phyloP scores from a whole-genome alignment of 2,113 vertebrate species.

The Diglossa brunneiventris region DNA sequence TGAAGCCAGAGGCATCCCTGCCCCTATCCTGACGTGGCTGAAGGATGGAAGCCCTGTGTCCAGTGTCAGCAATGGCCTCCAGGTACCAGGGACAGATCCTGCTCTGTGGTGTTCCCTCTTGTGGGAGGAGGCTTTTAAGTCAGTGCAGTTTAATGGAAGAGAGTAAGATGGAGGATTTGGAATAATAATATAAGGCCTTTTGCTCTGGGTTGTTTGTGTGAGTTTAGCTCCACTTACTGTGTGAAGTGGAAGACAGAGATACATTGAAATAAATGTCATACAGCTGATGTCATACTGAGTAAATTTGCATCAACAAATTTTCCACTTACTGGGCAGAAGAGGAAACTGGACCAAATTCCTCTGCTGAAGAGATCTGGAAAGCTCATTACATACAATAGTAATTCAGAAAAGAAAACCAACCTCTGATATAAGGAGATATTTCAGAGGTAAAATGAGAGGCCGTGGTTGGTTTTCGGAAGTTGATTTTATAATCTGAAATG shows the following conservation, averaged over 20 bases:
- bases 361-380: not conserved
- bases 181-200: not conserved
- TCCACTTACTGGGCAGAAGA: not conserved
- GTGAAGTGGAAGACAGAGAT: not conserved
- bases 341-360: not conserved
- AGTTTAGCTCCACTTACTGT: not conserved
- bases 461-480: not conserved
- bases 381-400: not conserved
- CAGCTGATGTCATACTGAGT: not conserved
- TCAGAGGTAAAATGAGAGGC: not conserved
- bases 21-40: conserved; percentile 91
- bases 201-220: not conserved
- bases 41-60: conserved; percentile 94
- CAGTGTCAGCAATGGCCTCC: conserved; percentile 83
- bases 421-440: not conserved
- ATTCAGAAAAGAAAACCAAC: not conserved
- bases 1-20: conserved; percentile 89
- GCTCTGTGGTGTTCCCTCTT: not conserved
- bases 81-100: conserved; percentile 71
- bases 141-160: not conserved
- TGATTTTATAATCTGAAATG: not conserved
- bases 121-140: not conserved
- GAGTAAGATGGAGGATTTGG: not conserved
- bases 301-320: not conserved
- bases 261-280: not conserved